phyloP scores from a whole-genome alignment of 1,140 invertebrate species.

The Dendrolimus punctatus region DNA sequence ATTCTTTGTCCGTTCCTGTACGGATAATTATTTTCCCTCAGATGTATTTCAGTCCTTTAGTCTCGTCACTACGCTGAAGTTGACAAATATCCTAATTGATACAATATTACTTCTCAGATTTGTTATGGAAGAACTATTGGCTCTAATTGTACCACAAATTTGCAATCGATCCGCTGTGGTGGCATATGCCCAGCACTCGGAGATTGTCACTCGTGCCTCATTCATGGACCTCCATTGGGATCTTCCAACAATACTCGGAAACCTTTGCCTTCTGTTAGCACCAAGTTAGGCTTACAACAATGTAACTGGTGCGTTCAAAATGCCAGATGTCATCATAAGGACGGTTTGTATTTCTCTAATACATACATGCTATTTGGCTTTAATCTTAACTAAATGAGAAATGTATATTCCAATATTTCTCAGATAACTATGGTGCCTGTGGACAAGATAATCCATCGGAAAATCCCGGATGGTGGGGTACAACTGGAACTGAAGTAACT shows the following conservation, averaged over 20 bases:
- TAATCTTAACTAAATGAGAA: background rate
- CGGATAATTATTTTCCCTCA: too few species aligned
- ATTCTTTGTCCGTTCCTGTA: too few species aligned
- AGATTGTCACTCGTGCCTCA: constrained; percentile 91
- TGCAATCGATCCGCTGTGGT: constrained; percentile 89
- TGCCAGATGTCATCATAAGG: constrained; percentile 88
- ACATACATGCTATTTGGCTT: too few species aligned
- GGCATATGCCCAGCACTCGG: constrained; percentile 90
- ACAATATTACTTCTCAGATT: constrained; percentile 63
- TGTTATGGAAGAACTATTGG: constrained; percentile 89
- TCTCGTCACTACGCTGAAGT: too few species aligned
- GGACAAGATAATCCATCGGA: constrained; percentile 86
- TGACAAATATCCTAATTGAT: background rate
- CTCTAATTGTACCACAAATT: constrained; percentile 89
- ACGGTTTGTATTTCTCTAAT: constrained; percentile 68
- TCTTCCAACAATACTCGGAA: constrained; percentile 30
- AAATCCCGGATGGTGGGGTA: constrained; percentile 91
- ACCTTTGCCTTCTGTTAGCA: constrained; percentile 77
- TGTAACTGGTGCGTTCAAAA: constrained; percentile 96
- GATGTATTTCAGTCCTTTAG: too few species aligned
- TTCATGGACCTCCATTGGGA: constrained; percentile 74
- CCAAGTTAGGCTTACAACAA: constrained; percentile 82
- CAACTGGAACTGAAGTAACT: constrained; percentile 85
- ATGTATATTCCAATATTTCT: constrained; percentile 17
- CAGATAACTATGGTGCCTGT: constrained; percentile 86